Base-by-base conservation (phyloP, 2,888 invertebrate genomes). In the Physocephala rufipes region DNA sequence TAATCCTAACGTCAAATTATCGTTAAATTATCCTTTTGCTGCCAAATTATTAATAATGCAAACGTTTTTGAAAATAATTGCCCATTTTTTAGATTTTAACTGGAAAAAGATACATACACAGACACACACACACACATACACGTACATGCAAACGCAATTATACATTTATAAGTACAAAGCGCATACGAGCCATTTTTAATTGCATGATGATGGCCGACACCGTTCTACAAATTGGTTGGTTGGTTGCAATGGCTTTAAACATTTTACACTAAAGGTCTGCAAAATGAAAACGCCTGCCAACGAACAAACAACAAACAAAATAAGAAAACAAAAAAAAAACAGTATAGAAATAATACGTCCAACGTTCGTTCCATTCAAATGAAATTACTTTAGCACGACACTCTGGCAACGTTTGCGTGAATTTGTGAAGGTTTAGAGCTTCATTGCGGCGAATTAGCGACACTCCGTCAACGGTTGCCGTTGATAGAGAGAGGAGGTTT, bases 401-500 rank as follows among this genome's bases (percentile, higher is more conserved):
- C 47, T 47, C 49, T 28, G 51, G 51, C 63, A 67, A 64, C 4
- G 36, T 75, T 82, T 81, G 83, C 84, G 83, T 84, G 84, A 83
- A 83, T 84, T 84, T 83, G 83, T 81, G 78, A 83, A 84, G 82
- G 84, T 84, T 83, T 83, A 83, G 83, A 79, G 79, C 83, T 80
- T 82, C 79, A 82, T 82, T 82, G 79, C 80, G 78, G 63, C 76
- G 76, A 76, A 76, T 76, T 76, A 76, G 74, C 76, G 75, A 69
- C 73, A 36, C 62, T 36, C 62, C 19, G n/a, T 24, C 47, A 45
- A n/a, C 26, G 19, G 19, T 36, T 15, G 19, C 59, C 12, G 30
- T 21, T n/a, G 16, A 26, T n/a, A 30, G n/a, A 55, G 19, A 66
- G 9, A 9, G 5, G 5, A 36, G 5, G 5, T 9, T 36, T 36